A percentile compares a stretch with the other conserved stretches of the same genome.
Conservation (phyloP, 2,113 vertebrate species). For the Athene noctua region DNA sequence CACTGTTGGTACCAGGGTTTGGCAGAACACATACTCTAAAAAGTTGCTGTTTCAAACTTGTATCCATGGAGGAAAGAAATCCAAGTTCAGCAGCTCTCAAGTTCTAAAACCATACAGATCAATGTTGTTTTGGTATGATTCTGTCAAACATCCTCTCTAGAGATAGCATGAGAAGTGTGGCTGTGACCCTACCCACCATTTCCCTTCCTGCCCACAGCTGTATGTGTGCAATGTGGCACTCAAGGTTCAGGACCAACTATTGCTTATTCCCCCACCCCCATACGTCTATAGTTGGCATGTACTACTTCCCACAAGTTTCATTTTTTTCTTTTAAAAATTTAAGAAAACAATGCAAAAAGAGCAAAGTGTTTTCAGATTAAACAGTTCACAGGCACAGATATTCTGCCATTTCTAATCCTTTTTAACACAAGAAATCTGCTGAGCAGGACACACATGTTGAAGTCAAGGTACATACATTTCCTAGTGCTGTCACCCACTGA, state of each 20-base stretch:
- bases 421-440: not conserved
- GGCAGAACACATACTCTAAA: not conserved
- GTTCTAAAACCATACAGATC: not conserved
- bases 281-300: not conserved
- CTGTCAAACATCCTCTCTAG: not conserved
- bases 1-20: not conserved
- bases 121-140: not conserved
- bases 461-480: not conserved
- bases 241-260: not conserved
- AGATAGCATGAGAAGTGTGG: rapidly evolving
- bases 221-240: not conserved
- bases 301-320: not conserved
- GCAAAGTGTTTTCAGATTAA: not conserved
- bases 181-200: not conserved
- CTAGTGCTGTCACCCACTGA: not conserved
- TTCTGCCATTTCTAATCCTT: not conserved
- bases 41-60: not conserved
- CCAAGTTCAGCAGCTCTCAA: not conserved
- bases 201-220: not conserved
- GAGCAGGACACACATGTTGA: not conserved
- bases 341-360: not conserved
- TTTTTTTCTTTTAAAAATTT: not conserved
- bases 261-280: not conserved
- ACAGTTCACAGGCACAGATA: not conserved
- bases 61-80: not conserved